A percentile compares a stretch with the other conserved stretches of the same genome.
Conservation (phyloP, 2,888 invertebrate species). For the Lochmaea capreae region DNA sequence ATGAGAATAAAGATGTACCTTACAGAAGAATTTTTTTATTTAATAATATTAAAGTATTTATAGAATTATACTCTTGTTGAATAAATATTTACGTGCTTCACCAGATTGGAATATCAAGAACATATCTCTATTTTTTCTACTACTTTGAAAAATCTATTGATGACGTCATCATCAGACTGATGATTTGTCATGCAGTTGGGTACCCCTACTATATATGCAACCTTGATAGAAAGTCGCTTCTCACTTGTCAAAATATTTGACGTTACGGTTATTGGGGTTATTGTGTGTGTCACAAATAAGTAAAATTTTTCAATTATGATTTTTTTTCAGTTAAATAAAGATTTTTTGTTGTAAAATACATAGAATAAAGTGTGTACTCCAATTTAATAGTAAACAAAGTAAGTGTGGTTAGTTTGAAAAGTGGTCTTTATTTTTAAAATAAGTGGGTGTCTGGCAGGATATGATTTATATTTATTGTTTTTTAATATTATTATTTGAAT, state of each 20-base stretch:
- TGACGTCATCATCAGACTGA: not conserved
- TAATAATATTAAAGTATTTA: not conserved
- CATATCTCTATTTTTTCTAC: no score
- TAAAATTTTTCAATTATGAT: slow-evolving; percentile 28
- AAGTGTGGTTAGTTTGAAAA: slow-evolving; percentile 15
- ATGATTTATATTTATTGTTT: slow-evolving; percentile 25
- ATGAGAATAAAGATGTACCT: slow-evolving; percentile 36
- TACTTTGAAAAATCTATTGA: no score
- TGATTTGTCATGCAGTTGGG: not conserved
- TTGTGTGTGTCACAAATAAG: slow-evolving; percentile 27
- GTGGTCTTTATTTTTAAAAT: slow-evolving; percentile 13
- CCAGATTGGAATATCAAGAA: no score
- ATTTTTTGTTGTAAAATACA: slow-evolving; percentile 12
- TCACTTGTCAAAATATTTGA: slow-evolving; percentile 27
- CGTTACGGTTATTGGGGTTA: slow-evolving; percentile 7
- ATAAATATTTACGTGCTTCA: no score
- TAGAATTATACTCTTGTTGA: no score
- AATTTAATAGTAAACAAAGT: slow-evolving; percentile 20
- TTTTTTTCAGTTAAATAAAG: slow-evolving; percentile 20
- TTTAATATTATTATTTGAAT: slow-evolving; percentile 18
- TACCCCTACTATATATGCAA: not conserved
- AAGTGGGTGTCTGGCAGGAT: slow-evolving; percentile 32
- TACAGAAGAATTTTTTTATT: slow-evolving; percentile 17
- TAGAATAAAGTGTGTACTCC: slow-evolving; percentile 21
- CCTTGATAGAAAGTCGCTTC: slow-evolving; percentile 15